phyloP scores from a whole-genome alignment of 2,797 vertebrate genomes.

The Coregonus ussuriensis region DNA sequence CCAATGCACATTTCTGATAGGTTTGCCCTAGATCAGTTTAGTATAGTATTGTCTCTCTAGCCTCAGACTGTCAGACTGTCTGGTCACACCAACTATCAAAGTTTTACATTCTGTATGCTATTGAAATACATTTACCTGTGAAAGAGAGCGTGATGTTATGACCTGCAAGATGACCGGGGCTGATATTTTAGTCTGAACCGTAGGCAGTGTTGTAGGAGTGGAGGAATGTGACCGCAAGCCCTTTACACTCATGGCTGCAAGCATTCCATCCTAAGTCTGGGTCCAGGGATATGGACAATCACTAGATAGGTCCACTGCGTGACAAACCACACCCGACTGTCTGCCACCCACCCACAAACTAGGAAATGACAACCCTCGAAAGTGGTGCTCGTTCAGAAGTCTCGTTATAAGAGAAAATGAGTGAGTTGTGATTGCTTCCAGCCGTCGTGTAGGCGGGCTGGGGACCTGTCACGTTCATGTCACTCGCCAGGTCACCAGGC shows the following conservation, averaged over 20 bases:
- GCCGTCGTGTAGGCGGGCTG: conserved; percentile 68
- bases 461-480: conserved; percentile 62
- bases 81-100: background rate
- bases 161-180: conserved; percentile 62
- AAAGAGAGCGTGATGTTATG: conserved; percentile 56
- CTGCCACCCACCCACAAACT: conserved; percentile 72
- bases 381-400: conserved; percentile 54
- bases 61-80: background rate
- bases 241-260: conserved; percentile 43
- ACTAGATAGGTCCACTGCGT: conserved; percentile 71
- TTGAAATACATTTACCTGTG: conserved; percentile 46
- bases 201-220: conserved; percentile 76
- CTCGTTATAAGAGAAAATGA: conserved; percentile 61
- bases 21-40: background rate
- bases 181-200: conserved; percentile 76
- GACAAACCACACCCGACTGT: conserved; percentile 73
- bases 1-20: conserved; percentile 10
- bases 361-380: conserved; percentile 77
- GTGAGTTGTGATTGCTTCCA: conserved; percentile 66
- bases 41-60: background rate
- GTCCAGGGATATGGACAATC: conserved; percentile 65
- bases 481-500: conserved; percentile 56
- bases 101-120: conserved; percentile 19
- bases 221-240: conserved; percentile 78
- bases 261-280: conserved; percentile 67